Conservation (phyloP, 2,888 invertebrate species). For the Synanthedon tipuliformis region DNA sequence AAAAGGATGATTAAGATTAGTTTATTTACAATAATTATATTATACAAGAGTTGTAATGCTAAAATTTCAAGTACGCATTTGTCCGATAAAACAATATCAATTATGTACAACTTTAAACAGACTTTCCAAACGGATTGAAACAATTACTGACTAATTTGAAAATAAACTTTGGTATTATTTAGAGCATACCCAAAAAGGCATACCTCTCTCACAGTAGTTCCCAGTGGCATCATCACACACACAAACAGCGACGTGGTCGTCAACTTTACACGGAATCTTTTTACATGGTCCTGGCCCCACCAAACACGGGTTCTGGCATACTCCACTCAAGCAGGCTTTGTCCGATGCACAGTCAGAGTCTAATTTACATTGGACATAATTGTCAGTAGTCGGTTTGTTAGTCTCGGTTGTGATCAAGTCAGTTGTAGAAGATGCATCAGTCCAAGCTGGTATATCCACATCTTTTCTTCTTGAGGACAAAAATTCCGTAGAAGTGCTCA, state of each 20-base stretch:
- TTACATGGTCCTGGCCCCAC: slow-evolving; percentile 63
- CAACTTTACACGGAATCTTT: slow-evolving; percentile 72
- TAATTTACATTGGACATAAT: slow-evolving; percentile 65
- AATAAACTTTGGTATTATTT: slow-evolving; percentile 7
- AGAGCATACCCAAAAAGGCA: slow-evolving; percentile 36
- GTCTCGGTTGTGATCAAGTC: slow-evolving; percentile 53
- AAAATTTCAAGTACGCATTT: slow-evolving; percentile 28
- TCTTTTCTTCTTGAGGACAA: slow-evolving; percentile 54
- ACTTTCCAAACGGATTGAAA: not conserved
- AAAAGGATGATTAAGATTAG: not conserved
- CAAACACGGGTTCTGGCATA: slow-evolving; percentile 75
- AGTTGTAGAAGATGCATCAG: slow-evolving; percentile 41
- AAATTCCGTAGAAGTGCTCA: slow-evolving; percentile 49
- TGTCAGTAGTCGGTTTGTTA: slow-evolving; percentile 24
- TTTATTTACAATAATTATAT: not conserved
- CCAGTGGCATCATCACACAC: slow-evolving; percentile 72
- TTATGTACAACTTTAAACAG: not conserved
- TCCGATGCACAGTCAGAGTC: slow-evolving; percentile 73
- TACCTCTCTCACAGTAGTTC: slow-evolving; percentile 75
- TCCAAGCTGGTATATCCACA: slow-evolving; percentile 58
- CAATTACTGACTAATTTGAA: not conserved
- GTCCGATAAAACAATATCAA: slow-evolving; percentile 52
- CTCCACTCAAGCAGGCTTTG: slow-evolving; percentile 73
- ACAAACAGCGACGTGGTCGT: slow-evolving; percentile 74
- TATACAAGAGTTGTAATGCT: slow-evolving; percentile 1